Evolutionary conservation across 2,797 vertebrate species (phyloP).

Genomic region (Enteromius viviparus): DNA sequence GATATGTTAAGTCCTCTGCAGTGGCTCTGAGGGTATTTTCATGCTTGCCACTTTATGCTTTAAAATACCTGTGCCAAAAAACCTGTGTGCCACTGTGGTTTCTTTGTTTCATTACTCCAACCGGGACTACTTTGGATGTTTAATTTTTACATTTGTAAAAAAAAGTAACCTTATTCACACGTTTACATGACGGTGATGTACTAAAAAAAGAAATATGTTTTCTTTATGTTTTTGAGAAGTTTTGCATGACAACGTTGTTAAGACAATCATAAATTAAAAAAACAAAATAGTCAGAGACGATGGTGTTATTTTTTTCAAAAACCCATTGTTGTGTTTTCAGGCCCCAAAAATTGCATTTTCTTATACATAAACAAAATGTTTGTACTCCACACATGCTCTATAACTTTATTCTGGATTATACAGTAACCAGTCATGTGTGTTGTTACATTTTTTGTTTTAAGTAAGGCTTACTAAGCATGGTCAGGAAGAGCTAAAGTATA

Average conservation of each 20-base stretch:
- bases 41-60: not conserved
- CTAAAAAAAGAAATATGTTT: no score
- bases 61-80: not conserved
- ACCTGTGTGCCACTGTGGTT: not conserved
- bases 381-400: no score
- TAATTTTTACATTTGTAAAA: not conserved
- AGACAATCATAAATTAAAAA: no score
- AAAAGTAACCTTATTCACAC: no score
- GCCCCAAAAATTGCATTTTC: no score
- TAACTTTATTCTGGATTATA: not conserved
- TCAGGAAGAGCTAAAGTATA: not conserved
- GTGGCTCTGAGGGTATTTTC: not conserved
- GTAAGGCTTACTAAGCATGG: not conserved
- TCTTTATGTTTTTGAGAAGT: no score
- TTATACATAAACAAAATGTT: no score
- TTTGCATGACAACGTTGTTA: no score
- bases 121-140: not conserved
- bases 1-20: not conserved
- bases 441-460: not conserved
- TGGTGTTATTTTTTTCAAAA: no score
- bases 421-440: not conserved
- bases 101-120: not conserved
- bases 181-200: not conserved
- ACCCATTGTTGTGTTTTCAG: no score
- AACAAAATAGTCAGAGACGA: no score